Evolutionary conservation across 2,888 invertebrate species (phyloP), one percentile per base, ranked within the genome.

Genomic region (Drosophila merina): DNA sequence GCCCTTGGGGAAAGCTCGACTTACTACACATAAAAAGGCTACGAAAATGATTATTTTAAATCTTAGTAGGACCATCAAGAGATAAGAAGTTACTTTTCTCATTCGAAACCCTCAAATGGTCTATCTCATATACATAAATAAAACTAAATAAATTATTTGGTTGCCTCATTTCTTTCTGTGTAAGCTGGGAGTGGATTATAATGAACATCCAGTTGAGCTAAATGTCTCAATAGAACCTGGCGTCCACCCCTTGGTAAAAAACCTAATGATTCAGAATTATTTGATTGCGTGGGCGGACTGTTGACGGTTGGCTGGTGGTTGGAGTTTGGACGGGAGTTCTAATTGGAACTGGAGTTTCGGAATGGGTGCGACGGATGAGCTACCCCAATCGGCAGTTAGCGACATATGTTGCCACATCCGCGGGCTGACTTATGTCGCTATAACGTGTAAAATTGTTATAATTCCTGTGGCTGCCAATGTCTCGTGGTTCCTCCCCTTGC

Each of bases 401-500:
- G 86, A 88, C 90, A 90, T 90, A 88, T 90, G 90, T 86, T 82
- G 77, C 59, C 52, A 86, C 86, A 88, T 88, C 77, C 76, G 60
- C 70, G 55, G 79, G 68, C 80, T 90, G 90, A 90, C 89, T 90
- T 90, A 89, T 89, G 89, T 75, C 88, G 85, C 88, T 79, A 76
- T 89, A 75, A 88, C 90, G 90, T 90, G 90, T 88, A 89, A 90
- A 89, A 76, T 88, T 87, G 88, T 79, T 87, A 90, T 90, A 89
- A 85, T 83, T 90, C 88, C 81, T 90, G 90, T 54, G 90, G 90
- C 89, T 87, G 75, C 74, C 75, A 83, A 52, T 66, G 72, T 69
- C 52, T 48, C 60, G 9, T 52, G 33, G 38, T 31, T 38, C 52
- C 59, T 33, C 38, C 42, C 59, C 33, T 44, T 48, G 7, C 12